phyloP scores from a whole-genome alignment of 2,113 vertebrate genomes.

The Coturnix japonica region DNA sequence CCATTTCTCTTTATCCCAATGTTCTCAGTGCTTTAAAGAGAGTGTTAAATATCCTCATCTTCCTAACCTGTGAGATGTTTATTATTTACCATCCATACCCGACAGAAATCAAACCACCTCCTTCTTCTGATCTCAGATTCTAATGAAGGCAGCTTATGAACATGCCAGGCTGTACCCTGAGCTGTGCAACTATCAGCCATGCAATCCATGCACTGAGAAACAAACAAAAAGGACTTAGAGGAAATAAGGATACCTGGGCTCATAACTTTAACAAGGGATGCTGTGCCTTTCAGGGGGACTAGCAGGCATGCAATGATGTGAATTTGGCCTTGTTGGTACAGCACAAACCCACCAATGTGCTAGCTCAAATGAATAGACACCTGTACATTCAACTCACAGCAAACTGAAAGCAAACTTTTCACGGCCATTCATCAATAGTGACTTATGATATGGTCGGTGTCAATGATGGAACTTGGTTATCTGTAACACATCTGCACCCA shows the following conservation, averaged over 20 bases:
- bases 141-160: background rate
- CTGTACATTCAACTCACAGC: background rate
- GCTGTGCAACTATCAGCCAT: background rate
- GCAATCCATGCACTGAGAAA: background rate
- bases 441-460: rapidly evolving
- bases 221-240: background rate
- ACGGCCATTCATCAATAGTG: background rate
- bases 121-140: background rate
- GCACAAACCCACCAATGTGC: background rate
- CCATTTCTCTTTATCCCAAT: no score
- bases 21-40: background rate
- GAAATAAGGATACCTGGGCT: background rate
- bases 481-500: background rate
- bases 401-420: background rate
- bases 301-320: background rate
- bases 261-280: background rate
- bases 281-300: background rate
- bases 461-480: background rate
- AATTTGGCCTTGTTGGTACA: background rate
- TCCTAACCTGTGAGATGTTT: background rate
- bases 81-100: background rate
- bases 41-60: background rate
- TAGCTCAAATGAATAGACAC: background rate
- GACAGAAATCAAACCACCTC: background rate
- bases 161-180: background rate